Base-by-base conservation (phyloP, 2,797 vertebrate species). In the Balearica regulorum region DNA sequence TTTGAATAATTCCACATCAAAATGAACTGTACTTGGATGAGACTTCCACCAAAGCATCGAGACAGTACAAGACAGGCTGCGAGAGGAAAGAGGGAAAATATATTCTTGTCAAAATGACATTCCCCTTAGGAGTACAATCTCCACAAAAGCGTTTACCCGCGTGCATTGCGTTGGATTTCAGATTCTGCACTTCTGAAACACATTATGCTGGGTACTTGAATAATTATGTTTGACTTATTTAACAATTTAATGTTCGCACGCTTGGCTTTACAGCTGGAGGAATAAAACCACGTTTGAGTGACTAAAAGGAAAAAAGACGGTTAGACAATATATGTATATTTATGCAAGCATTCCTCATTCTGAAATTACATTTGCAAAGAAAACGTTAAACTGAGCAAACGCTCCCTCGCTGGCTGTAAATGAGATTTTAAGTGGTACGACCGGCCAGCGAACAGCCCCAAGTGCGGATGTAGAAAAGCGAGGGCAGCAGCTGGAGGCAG, bases 1-100 rank as follows among this genome's bases (percentile, higher is more conserved):
- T 65, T 54, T 29, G 89, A 87, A 94, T 89, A 93, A 96, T 92
- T 96, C 92, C 89, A n/a, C 83, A 89, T 94, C 93, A 90, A 80
- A 97, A 90, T 55, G 83, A 91, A 88, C 78, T 3, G 28, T 2
- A 3, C 91, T 75, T 1, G 29, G 72, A 66, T 48, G 48, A 83
- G 82, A 26, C 68, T 91, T 87, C 81, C 78, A 78, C 71, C 77
- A 89, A 87, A 90, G 92, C 88, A 89, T 44, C 53, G 0, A 46
- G 93, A 48, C 69, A 28, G 51, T 7, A 81, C n/a, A n/a, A 90
- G 93, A 77, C 78, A 78, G 91, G 83, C 87, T 75, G 78, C 3
- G 57, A 85, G 66, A 62, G 61, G 57, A 46, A 71, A 82, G 75
- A 31, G 35, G 72, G 19, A 4, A 93, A 90, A 95, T 53, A 79